Base-by-base conservation (phyloP, 2,113 vertebrate species). In the Pyrgilauda ruficollis region DNA sequence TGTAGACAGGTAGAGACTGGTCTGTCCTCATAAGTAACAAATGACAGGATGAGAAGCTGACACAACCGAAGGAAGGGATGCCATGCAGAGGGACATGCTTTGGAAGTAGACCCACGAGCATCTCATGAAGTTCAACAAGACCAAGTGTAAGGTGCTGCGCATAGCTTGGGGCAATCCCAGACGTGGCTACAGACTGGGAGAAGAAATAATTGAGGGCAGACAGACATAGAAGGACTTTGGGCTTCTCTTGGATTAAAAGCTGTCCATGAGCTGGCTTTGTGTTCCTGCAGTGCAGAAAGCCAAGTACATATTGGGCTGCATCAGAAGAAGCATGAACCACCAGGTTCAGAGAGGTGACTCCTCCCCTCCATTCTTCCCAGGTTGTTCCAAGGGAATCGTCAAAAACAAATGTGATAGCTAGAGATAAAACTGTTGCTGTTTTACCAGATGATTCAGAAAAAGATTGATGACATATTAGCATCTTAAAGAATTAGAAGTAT, bases 1-100 rank as follows among this genome's bases (percentile, higher is more conserved):
- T 46, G 27, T 31, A 44, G 11, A 16, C 22, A 31, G 16, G 31
- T 16, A 3, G 20, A 6, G 12, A 19, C 18, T 1, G 0, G 6
- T 49, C 13, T 66, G 15, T 49, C 10, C 35, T 66, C 20, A 15
- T 11, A 35, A 1, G 1, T 26, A 59, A 43, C 10, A 30, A 66
- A 16, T 9, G 13, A 50, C 21, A 31, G 43, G 31, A 67, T 35
- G 59, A 47, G n/a, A 55, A 55, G n/a, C 7, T 58, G 52, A 35
- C 6, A 41, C 11, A 47, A 41, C 15, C 43, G 43, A 76, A 50
- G 35, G 43, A 67, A 35, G 13, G 4, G 24, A 41, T n/a, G 19
- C 10, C 8, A 58, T 19, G 7, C n/a, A 59, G 53, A 23, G 19
- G 15, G 9, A 41, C 13, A 24, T 7, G 26, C 43, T 30, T 47